phyloP scores from a whole-genome alignment of 1,140 invertebrate species.

The Archivesica marissinica region DNA sequence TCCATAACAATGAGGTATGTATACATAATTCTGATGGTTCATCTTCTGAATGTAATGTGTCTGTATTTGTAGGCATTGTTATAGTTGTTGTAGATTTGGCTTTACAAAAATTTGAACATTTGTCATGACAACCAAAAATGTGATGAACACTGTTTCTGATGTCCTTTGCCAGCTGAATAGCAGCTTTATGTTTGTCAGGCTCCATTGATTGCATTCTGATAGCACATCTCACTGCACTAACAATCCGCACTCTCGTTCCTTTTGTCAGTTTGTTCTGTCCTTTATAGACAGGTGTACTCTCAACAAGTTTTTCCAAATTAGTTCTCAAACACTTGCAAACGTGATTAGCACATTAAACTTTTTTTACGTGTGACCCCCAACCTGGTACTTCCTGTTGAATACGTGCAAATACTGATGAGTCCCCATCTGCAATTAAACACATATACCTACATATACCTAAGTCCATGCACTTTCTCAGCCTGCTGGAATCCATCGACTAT shows the following conservation, averaged over 20 bases:
- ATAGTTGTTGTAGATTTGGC: background rate
- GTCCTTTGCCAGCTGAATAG: slow-evolving; percentile 6
- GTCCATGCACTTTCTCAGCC: too few species aligned
- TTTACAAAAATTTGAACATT: slow-evolving; percentile 43
- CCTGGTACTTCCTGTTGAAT: slow-evolving; percentile 77
- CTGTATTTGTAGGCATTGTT: background rate
- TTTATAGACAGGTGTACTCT: slow-evolving; percentile 38
- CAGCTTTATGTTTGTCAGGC: slow-evolving; percentile 4
- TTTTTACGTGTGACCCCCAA: slow-evolving; percentile 75
- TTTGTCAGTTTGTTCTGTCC: slow-evolving; percentile 30
- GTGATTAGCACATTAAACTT: slow-evolving; percentile 81
- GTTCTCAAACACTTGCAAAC: slow-evolving; percentile 78
- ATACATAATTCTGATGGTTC: background rate
- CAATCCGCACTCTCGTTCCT: background rate
- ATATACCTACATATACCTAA: too few species aligned
- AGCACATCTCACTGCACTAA: slow-evolving; percentile 24
- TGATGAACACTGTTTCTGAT: slow-evolving; percentile 30
- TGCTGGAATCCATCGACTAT: too few species aligned
- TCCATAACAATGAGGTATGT: background rate
- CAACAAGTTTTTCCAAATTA: slow-evolving; percentile 70
- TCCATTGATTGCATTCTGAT: slow-evolving; percentile 27
- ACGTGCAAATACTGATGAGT: slow-evolving; percentile 80
- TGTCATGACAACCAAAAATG: slow-evolving; percentile 16
- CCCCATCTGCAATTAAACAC: slow-evolving; percentile 83
- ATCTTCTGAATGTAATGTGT: background rate